Evolutionary conservation across 2,113 vertebrate species (phyloP).

Genomic region (Antechinus flavipes): DNA sequence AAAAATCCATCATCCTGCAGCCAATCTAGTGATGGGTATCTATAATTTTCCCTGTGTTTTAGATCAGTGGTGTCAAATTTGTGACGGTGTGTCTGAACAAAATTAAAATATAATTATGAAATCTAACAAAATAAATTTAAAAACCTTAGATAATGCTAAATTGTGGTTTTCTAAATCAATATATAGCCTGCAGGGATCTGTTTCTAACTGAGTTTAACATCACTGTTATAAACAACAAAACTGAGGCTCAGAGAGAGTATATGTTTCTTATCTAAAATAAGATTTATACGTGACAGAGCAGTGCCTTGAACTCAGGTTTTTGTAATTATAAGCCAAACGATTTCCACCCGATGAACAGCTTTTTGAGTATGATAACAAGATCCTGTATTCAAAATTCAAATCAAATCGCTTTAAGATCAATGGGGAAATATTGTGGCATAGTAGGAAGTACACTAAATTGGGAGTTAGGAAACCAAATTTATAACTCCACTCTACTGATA

Average conservation of each 20-base stretch:
- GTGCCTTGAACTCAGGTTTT: neutral
- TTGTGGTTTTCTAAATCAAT: neutral
- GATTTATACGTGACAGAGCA: neutral
- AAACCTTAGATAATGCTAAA: neutral
- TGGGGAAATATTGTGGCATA: neutral
- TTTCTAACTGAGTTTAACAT: neutral
- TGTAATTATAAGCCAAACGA: neutral
- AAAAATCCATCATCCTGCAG: neutral
- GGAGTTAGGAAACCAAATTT: neutral
- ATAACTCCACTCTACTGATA: neutral
- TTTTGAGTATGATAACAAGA: neutral
- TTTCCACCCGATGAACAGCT: neutral
- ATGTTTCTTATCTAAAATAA: neutral
- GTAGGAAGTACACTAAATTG: neutral
- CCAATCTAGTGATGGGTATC: neutral
- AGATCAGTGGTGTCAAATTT: neutral
- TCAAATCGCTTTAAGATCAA: neutral
- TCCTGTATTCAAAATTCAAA: neutral
- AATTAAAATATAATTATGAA: too few species aligned
- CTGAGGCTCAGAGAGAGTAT: neutral
- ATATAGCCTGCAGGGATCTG: neutral
- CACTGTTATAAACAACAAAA: neutral
- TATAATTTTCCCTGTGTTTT: neutral
- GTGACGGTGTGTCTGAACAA: neutral
- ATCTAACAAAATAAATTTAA: neutral